Percentiles rank a stretch among this genome's conserved stretches.
Conservation (phyloP, 1,140 invertebrate species). For the fruit fly (Drosophila melanogaster) region Release_6_plus_ISO1_MT NC_004354.4:11833501-11834000, state of each 20-base stretch:
- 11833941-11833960: constrained; percentile 13
- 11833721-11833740: background rate
- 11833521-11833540: constrained; percentile 46
- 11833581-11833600: constrained; percentile 61
- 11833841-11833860: constrained; percentile 30
- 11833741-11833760: constrained; percentile 26
- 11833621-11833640: constrained; percentile 66
- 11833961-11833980: constrained; percentile 13
- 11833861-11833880: constrained; percentile 10
- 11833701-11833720: constrained; percentile 1
- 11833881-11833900: constrained; percentile 20
- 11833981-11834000: constrained; percentile 5
- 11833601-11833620: constrained; percentile 78
- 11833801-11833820: constrained; percentile 39
- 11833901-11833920: constrained; percentile 15
- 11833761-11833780: constrained; percentile 12
- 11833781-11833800: constrained; percentile 60
- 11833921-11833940: constrained; percentile 16
- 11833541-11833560: constrained; percentile 49
- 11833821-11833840: constrained; percentile 39
- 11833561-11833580: constrained; percentile 38
- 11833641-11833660: constrained; percentile 42
- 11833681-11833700: constrained; percentile 6
- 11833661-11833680: constrained; percentile 28
- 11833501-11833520: constrained; percentile 14